Evolutionary conservation across 2,888 invertebrate genomes (phyloP), one percentile per base, ranked within the genome.

Genomic region (Cancer borealis): DNA sequence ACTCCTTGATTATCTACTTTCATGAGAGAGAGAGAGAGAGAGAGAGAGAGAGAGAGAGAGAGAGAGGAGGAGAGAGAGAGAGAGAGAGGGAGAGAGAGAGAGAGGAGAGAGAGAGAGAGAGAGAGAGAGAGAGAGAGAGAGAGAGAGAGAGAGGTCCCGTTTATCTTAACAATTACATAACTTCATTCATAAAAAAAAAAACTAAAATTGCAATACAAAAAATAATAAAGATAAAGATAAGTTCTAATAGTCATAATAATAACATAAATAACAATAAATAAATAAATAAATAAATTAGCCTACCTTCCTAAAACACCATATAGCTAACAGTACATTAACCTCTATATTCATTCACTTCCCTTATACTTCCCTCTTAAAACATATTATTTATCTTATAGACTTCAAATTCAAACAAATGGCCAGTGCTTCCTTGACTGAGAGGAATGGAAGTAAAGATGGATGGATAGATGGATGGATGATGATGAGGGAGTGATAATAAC

Each of bases 41-140:
- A 66, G 66, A 66, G 66, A 66, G 66, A 66, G 66, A 66, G 66
- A 66, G 66, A 66, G 66, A 66, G 66, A 66, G 66, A 66, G 66
- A 66, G 66, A 66, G 66, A 66, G 66, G 8, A 12, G 8, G 66
- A 66, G 66, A 66, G 66, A 66, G 66, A 66, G 66, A 66, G 66
- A 66, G 66, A 66, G 66, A 66, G 66, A 66, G 66, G 8, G 66
- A 66, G 66, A 66, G 66, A 66, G 66, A 66, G 66, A 66, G 66
- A 66, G 8, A 66, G 54, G 3, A 54, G 54, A 54, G 54, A 54
- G 54, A 66, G 66, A 66, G 66, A 66, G 66, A 66, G 66, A 66
- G 66, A 66, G 66, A 66, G 66, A 66, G 66, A 66, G 66, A 66
- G 8, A 66, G 54, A 0, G 3, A 54, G 54, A 54, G 54, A 54